Evolutionary conservation across 2,888 invertebrate species (phyloP).

Genomic region (Plemyria rubiginata): DNA sequence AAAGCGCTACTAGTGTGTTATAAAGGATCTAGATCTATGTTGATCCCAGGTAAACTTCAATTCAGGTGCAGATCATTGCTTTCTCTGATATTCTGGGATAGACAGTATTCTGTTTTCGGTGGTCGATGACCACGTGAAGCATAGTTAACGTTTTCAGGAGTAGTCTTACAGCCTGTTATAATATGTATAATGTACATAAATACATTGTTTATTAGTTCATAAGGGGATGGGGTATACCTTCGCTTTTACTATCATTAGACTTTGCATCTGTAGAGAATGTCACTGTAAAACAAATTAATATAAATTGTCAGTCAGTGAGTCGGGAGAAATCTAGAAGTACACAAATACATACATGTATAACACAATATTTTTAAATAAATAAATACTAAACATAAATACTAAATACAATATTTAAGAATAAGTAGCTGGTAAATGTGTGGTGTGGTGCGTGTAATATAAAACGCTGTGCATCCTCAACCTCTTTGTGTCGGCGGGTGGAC

Average conservation of each 20-base stretch:
- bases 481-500: background rate
- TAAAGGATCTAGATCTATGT: no score
- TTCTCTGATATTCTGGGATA: no score
- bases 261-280: constrained; percentile 77
- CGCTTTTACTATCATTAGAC: constrained; percentile 62
- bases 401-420: no score
- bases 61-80: no score
- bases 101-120: no score
- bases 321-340: constrained; percentile 12
- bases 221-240: constrained; percentile 57
- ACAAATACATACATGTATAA: constrained; percentile 26
- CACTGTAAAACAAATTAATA: constrained; percentile 69
- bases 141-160: no score
- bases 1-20: no score
- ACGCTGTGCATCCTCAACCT: background rate
- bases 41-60: no score
- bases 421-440: background rate
- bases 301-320: constrained; percentile 50
- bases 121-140: no score
- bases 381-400: no score
- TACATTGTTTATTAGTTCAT: constrained; percentile 5
- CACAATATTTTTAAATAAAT: no score
- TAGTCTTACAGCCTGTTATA: no score
- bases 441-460: background rate
- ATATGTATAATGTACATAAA: background rate